Evolutionary conservation across 2,113 vertebrate species (phyloP), one percentile per base, ranked within the genome.

Genomic region (Neotoma lepida): DNA sequence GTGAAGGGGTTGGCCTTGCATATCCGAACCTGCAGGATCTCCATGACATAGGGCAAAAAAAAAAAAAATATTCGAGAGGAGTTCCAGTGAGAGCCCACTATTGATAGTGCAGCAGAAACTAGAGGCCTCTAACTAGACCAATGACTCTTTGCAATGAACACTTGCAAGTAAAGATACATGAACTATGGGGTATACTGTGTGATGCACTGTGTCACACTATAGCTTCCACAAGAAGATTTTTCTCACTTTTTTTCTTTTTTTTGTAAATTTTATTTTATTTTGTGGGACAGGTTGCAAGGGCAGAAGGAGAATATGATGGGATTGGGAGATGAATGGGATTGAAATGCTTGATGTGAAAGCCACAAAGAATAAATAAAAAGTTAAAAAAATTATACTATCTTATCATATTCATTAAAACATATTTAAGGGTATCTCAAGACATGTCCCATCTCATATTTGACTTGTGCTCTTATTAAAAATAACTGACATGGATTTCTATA

Each of bases 361-460:
- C 64, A 66, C 64, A 68, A 68, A 68, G 15, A 68, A 35, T 68
- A 68, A 35, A 68, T n/a, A n/a, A 35, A n/a, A 68, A 17, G 6
- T 68, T n/a, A 68, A 91, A 22, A 80, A 41, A 41, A 66, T 30
- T 3, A 73, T 9, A 24, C 70, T 12, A 73, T 41, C 3, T 73
- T 41, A 73, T 64, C 76, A 82, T 30, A 70, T 39, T 68, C 22
- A 20, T 71, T 58, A 80, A 51, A 8, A 66, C n/a, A 4, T 73
- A 80, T 58, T 92, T 71, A 81, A 30, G 39, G 94, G 9, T 80
- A 97, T 86, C 78, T 9, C 26, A 88, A 94, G 41, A 78, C 9
- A n/a, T 70, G n/a, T 70, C 68, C 17, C 33, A 86, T 78, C 30
- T 88, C 46, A 90, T 86, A 78, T 80, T 73, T 73, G 82, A 90